These are phyloP conservation scores for Oxyura jamaicensis DNA, from an alignment of 2,113 vertebrate genomes.

Conservation along the genomic window DNA sequence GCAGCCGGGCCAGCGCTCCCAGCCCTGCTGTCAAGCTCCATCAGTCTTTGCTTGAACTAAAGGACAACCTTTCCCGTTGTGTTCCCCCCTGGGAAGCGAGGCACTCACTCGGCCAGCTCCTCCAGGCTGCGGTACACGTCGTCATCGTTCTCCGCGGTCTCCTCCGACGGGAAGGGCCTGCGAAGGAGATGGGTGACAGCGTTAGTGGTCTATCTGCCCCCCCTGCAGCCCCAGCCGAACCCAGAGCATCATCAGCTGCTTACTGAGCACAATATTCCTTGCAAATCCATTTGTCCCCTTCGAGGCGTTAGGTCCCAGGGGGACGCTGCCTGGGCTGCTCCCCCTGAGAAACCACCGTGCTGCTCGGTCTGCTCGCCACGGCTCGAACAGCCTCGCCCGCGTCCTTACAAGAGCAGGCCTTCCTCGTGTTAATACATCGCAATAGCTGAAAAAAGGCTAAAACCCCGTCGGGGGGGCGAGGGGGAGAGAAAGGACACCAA, in stretches of 20 bases:
- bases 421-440: neutral
- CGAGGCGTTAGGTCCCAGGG: neutral
- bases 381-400: neutral
- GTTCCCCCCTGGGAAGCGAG: neutral
- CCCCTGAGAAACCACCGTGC: no score
- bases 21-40: neutral
- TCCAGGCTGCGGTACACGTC: slow-evolving; percentile 97
- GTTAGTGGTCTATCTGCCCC: neutral
- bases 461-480: neutral
- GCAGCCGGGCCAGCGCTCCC: rapidly evolving
- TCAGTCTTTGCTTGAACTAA: neutral
- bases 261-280: neutral
- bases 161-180: slow-evolving; percentile 95
- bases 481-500: neutral
- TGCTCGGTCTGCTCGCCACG: neutral
- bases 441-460: neutral
- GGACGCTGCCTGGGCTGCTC: rapidly evolving
- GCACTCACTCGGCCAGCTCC: slow-evolving; percentile 95
- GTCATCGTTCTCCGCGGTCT: slow-evolving; percentile 92
- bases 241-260: neutral
- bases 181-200: neutral
- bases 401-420: neutral
- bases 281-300: neutral
- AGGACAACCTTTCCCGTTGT: rapidly evolving
- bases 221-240: neutral